These are phyloP conservation scores for Nyctibius grandis DNA, from an alignment of 2,797 vertebrate genomes.

Conservation along the genomic window DNA sequence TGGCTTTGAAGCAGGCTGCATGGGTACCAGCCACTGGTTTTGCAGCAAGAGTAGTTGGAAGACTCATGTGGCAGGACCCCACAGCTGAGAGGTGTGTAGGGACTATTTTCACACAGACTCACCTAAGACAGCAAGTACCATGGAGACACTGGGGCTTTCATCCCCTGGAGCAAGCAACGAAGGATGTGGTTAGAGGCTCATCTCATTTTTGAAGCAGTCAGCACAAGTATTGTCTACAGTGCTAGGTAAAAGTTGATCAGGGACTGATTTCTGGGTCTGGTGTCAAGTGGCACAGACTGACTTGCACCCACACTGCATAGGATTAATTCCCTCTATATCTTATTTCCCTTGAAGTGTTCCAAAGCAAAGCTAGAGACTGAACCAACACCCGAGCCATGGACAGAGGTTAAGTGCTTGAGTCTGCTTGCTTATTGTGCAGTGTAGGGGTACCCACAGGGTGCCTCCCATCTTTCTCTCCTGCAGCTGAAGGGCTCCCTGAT, in stretches of 20 bases:
- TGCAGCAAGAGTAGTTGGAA: neutral
- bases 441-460: neutral
- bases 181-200: conserved; percentile 15
- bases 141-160: neutral
- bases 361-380: neutral
- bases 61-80: neutral
- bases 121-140: neutral
- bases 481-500: neutral
- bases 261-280: neutral
- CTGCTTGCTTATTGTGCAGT: neutral
- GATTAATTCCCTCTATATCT: neutral
- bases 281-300: neutral
- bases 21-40: neutral
- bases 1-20: neutral
- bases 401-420: neutral
- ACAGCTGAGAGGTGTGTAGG: neutral
- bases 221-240: neutral
- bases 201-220: neutral
- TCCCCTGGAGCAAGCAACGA: neutral
- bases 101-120: neutral
- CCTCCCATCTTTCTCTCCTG: neutral
- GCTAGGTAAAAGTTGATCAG: neutral
- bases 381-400: neutral
- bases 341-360: neutral
- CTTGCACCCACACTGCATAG: neutral